Evolutionary conservation across 1,140 invertebrate species (phyloP), one percentile per base, ranked within the genome.

Genomic region (Matsumurasca onukii): DNA sequence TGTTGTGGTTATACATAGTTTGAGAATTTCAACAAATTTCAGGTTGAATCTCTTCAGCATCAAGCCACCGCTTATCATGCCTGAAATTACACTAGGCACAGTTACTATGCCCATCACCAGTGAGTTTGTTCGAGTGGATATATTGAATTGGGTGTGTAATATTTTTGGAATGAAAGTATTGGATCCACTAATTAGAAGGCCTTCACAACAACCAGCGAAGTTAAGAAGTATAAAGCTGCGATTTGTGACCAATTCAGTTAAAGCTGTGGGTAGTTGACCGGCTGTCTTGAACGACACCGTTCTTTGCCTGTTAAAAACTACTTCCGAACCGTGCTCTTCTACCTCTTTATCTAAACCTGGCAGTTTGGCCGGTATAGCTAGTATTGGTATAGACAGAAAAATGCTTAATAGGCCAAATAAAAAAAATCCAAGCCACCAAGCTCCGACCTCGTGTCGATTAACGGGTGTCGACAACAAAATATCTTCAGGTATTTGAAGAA

Each of bases 391-490:
- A 0, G 89, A 84, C 1, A 92, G 83, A 0, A 89, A 73, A 17
- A 91, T 78, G 72, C 88, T 89, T 15, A 89, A 75, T 0, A 86
- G 17, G 0, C 86, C 88, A 0, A 86, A 86, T 0, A 89, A 80
- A 2, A 92, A 78, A 75, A 93, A 93, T 3, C 91, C 91, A 31
- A 93, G 82, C 92, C 92, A 94, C 92, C 92, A 94, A 25, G 91
- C 91, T 12, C 92, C 92, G 51, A 94, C 87, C 91, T 91, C 93
- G 0, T 89, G 83, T 24, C 89, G 90, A 76, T 88, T 91, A 25
- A 84, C 81, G 0, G 89, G 84, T 3, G 86, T 89, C 64, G 90
- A n/a, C n/a, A n/a, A n/a, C 22, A 86, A 77, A 71, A 91, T 88
- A 75, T 94, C 91, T 15, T 87, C 88, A 76, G 92, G 92, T 34